Base-by-base conservation (phyloP, 2,888 invertebrate genomes). In the Andrena haemorrhoa region DNA sequence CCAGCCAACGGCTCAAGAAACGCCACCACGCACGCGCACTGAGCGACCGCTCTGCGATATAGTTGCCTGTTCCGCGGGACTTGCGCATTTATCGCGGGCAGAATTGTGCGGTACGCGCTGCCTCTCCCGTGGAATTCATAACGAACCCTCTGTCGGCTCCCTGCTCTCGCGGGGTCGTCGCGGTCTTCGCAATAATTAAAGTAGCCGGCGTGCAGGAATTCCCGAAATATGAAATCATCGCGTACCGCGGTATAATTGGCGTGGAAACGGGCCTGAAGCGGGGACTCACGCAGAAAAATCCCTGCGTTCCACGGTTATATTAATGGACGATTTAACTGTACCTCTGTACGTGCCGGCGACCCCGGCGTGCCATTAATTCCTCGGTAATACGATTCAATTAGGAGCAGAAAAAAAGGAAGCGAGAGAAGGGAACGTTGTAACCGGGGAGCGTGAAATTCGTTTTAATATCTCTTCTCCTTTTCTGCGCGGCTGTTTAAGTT, bases 81-180 rank as follows among this genome's bases (percentile, higher is more conserved):
- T 56, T 31, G 33, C 53, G 60, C 77, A 70, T 84, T 86, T 83
- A 79, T 86, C 70, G 71, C 41, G 71, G 56, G n/a, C 49, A 72
- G 72, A 81, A 81, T 86, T 86, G 77, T 74, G 56, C 7, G 51
- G 70, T 56, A 81, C 73, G 75, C 63, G 73, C 49, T 49, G 51
- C 71, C 78, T 86, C 75, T 41, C 68, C 12, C 63, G 71, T 53
- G 78, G 82, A 78, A 86, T 87, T 84, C 79, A 65, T 78, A 79
- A 87, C 56, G 73, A 81, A 81, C 51, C 70, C 71, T 12, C 72
- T 60, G 0, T 61, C 53, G 31, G 31, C 41, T 58, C 49, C 23
- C 51, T 6, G 51, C n/a, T 7, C 51, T 51, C 20, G 51, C 51
- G 51, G 8, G 23, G 53, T 23, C 20, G 53, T 12, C 49, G 33